Base-by-base conservation (phyloP, 2,888 invertebrate genomes). In the Tolmerus cingulatus region DNA sequence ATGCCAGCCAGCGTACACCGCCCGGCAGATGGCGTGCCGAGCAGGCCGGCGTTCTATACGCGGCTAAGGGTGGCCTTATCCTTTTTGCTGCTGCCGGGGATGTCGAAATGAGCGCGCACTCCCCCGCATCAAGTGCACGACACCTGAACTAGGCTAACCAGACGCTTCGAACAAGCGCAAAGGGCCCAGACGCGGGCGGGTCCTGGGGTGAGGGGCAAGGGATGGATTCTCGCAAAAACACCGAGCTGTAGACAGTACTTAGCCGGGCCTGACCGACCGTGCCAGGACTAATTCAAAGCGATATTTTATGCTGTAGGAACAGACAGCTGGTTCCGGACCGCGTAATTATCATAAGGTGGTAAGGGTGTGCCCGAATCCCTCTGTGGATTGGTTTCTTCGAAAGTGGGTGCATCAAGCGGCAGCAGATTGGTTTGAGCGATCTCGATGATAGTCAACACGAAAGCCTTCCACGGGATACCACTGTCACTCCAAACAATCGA, bases 271-370 rank as follows among this genome's bases (percentile, higher is more conserved):
- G 27, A 30, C 74, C 74, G 74, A n/a, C 74, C 74, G 74, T 85
- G 74, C 40, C 30, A 74, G n/a, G 85, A 37, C 74, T 74, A 85
- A 85, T 74, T 85, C 85, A 74, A 74, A 74, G 74, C 85, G 74
- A 85, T 86, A 86, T 86, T 77, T 86, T 78, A 78, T 78, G 34
- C 27, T 78, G 66, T 86, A 78, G 30, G 78, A 86, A 78, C 78
- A 86, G 86, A 86, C 86, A 86, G 86, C 78, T 78, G 27, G 78
- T 86, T 86, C 86, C 86, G 86, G 86, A 19, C 40, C 40, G 57
- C 57, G 86, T 86, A 86, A 86, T 86, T 86, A 86, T 77, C 78
- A 86, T 85, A 85, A 66, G 66, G 66, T 66, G 66, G 66, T 66
- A 14, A 66, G 66, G 14, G 27, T 66, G 16, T 23, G 7, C 34